Evolutionary conservation across 2,113 vertebrate genomes (phyloP).

Genomic region (Mohoua ochrocephala): DNA sequence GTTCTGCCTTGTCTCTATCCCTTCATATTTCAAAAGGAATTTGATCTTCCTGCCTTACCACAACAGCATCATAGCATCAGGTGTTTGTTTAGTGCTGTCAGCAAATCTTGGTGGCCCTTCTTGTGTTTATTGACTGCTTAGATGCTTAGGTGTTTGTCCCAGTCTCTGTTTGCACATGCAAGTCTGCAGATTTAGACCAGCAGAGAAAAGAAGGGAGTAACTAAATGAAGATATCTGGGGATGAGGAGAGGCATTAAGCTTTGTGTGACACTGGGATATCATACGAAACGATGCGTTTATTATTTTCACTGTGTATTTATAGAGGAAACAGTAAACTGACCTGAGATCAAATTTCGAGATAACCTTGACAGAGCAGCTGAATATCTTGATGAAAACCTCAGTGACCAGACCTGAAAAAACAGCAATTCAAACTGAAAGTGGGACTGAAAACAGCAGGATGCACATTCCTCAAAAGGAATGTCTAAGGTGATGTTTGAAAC

Average conservation of each 20-base stretch:
- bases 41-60: neutral
- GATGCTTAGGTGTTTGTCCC: constrained; percentile 27
- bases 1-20: constrained; percentile 10
- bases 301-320: constrained; percentile 7
- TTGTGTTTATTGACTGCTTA: constrained; percentile 51
- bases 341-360: neutral
- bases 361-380: neutral
- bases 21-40: constrained; percentile 30
- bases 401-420: neutral
- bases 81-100: constrained; percentile 49
- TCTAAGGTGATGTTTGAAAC: neutral
- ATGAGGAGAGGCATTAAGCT: neutral
- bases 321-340: constrained; percentile 38
- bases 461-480: neutral
- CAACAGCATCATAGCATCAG: constrained; percentile 12
- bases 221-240: neutral
- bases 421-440: neutral
- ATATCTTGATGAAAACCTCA: neutral
- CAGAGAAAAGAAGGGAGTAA: neutral
- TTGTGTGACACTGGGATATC: neutral
- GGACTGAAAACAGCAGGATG: neutral
- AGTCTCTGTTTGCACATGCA: constrained; percentile 42
- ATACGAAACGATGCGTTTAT: fast-evolving
- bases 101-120: constrained; percentile 38
- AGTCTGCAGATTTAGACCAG: constrained; percentile 39